A percentile compares a stretch with the other conserved stretches of the same genome.
These are phyloP conservation scores for Drosophila pseudotalamancana DNA, from an alignment of 2,888 invertebrate genomes.

Conservation along the genomic window DNA sequence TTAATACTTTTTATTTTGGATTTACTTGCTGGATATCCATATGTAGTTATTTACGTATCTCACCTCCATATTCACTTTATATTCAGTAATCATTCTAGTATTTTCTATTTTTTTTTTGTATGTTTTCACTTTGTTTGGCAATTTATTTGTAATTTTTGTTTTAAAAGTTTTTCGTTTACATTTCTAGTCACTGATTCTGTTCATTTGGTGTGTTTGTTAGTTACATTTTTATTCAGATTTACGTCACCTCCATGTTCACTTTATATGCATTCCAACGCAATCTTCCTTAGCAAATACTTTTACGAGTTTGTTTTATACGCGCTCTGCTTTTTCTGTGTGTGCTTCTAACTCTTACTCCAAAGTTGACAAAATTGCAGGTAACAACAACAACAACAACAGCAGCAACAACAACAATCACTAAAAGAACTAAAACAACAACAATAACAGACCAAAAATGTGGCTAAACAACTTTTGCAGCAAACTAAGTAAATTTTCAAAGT, in stretches of 20 bases:
- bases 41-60: too few species aligned
- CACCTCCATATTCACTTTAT: too few species aligned
- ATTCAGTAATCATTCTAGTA: too few species aligned
- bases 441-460: constrained; percentile 8
- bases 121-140: too few species aligned
- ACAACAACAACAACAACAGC: not conserved
- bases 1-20: too few species aligned
- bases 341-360: too few species aligned
- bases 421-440: not conserved
- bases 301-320: not conserved
- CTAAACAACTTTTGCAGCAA: constrained; percentile 34
- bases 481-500: constrained; percentile 15
- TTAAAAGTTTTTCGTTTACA: too few species aligned
- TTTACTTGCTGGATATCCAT: too few species aligned
- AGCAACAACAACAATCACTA: not conserved
- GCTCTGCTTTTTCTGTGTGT: not conserved
- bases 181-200: too few species aligned
- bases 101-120: too few species aligned
- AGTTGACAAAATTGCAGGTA: constrained; percentile 28
- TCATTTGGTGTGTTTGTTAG: too few species aligned
- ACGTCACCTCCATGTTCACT: not conserved
- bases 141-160: too few species aligned
- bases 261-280: constrained; percentile 7
- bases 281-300: not conserved
- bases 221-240: not conserved